A percentile compares a stretch with the other conserved stretches of the same genome.
Conservation (phyloP, 2,113 vertebrate species). For the Cervus canadensis region DNA sequence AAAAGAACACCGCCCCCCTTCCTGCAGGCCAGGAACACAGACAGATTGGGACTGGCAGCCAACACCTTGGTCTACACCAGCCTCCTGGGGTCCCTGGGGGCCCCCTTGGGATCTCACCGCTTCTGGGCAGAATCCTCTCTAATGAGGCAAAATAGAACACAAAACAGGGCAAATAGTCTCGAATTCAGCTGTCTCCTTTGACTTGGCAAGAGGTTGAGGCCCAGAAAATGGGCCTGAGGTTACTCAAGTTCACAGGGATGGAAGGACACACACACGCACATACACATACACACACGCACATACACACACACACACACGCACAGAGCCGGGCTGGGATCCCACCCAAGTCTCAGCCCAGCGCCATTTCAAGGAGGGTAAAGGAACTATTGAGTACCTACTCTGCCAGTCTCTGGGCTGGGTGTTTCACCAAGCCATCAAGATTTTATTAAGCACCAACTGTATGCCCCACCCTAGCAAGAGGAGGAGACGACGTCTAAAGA, state of each 20-base stretch:
- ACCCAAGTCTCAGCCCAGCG: background rate
- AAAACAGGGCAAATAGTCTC: background rate
- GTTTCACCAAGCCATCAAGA: background rate
- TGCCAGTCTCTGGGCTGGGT: background rate
- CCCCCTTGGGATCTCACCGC: slow-evolving; percentile 52
- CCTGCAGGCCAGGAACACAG: slow-evolving; percentile 70
- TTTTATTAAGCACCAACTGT: background rate
- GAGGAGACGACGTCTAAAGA: background rate
- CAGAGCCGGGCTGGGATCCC: too few species aligned
- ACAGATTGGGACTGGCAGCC: background rate
- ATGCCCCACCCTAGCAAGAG: background rate
- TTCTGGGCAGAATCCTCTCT: slow-evolving; percentile 39
- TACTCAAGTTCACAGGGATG: background rate
- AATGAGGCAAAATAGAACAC: background rate
- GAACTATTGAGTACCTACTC: background rate
- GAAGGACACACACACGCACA: background rate
- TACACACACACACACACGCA: background rate
- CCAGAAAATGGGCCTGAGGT: background rate
- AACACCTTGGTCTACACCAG: background rate
- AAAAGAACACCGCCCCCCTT: slow-evolving; percentile 79
- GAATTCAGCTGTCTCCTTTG: background rate
- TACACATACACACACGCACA: background rate
- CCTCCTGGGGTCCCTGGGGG: background rate
- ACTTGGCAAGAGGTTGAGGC: background rate
- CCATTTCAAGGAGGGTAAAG: background rate